Base-by-base conservation (phyloP, 2,113 vertebrate species). In the Serilophus lunatus region DNA sequence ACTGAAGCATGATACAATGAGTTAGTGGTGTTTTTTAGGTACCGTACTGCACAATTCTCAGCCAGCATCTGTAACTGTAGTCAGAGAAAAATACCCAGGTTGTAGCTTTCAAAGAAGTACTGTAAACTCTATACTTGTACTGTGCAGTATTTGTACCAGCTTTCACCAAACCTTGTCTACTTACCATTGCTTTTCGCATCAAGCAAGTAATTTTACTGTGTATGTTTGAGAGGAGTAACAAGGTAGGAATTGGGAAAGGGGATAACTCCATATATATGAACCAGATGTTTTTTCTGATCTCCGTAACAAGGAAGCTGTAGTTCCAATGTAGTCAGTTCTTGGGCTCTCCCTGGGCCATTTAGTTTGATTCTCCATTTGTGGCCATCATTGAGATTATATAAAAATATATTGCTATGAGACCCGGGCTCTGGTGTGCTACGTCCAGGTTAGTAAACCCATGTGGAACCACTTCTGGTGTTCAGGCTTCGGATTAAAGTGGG, bases 41-140 rank as follows among this genome's bases (percentile, higher is more conserved):
- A 59, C 44, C 9, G 14, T 70, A 31, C 85, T 81, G 38, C 53
- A 50, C 49, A 59, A 8, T 85, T 97, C 50, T 83, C 61, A 72
- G 64, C 60, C 65, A 93, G 64, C 71, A 78, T 80, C 84, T 92
- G 76, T 91, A 95, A 65, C 35, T 92, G 70, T 61, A 94, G 72
- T 47, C 50, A 51, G 66, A 38, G 89, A 91, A 95, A 88, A 86
- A 24, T 44, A 68, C 49, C 77, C 23, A 54, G 45, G 26, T 74
- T 92, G 36, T 38, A 71, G 56, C 79, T 94, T 85, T 95, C 72
- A 86, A 85, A 78, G 61, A 80, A 72, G 57, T 88, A 42, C 51
- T 74, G 54, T 77, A 12, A 64, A 13, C 54, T 72, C 10, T 31
- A 16, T 68, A 25, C 8, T 51, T 59, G 33, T 59, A 9, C 17